Evolutionary conservation across 37 sponge, comb jelly and placozoan genomes (phyloP).

Genomic region (Oopsacas minuta): DNA sequence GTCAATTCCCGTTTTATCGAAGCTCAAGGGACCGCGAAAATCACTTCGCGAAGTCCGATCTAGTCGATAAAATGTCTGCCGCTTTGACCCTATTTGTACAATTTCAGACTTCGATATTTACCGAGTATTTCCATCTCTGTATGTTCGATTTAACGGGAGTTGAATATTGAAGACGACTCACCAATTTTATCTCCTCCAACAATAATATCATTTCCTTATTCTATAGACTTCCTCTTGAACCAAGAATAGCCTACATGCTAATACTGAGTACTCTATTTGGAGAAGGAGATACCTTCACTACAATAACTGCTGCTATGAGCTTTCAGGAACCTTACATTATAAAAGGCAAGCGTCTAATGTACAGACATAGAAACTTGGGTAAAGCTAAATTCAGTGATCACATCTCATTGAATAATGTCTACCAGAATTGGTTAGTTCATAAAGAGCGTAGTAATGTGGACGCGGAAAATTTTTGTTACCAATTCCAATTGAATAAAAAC

Average conservation of each 20-base stretch:
- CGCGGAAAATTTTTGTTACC: conserved; percentile 23
- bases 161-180: too few species aligned
- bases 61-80: too few species aligned
- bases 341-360: conserved; percentile 37
- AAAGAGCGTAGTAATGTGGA: conserved; percentile 20
- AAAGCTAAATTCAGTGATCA: conserved; percentile 65
- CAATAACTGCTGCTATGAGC: conserved; percentile 57
- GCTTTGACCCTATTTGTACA: too few species aligned
- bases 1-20: background rate
- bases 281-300: conserved; percentile 60
- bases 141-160: too few species aligned
- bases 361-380: conserved; percentile 52
- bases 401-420: conserved; percentile 61
- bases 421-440: background rate
- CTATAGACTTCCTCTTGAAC: conserved; percentile 48
- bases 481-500: background rate
- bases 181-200: too few species aligned
- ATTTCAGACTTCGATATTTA: too few species aligned
- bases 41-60: too few species aligned
- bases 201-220: too few species aligned
- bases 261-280: conserved; percentile 32
- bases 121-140: too few species aligned
- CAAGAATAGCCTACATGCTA: conserved; percentile 45
- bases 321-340: conserved; percentile 64
- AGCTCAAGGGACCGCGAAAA: background rate